Conservation (phyloP, 2,888 invertebrate species). For the Dicranocentrus wangi region DNA sequence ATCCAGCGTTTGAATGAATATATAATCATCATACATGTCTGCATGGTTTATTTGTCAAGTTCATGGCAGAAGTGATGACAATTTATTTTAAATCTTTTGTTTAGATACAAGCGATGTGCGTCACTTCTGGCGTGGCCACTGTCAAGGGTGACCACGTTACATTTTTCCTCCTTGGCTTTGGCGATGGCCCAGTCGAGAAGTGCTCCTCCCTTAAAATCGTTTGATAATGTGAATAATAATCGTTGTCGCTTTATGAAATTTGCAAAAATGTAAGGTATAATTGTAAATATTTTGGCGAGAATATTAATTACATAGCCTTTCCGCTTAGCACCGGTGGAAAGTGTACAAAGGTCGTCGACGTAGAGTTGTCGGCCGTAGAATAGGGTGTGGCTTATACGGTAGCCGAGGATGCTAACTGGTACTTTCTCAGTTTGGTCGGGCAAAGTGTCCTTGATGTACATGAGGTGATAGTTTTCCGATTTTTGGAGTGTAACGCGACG, state of each 20-base stretch:
- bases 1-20: neutral
- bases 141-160: constrained; percentile 61
- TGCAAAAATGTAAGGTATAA: too few species aligned
- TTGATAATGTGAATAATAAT: too few species aligned
- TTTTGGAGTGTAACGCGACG: constrained; percentile 31
- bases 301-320: constrained; percentile 67
- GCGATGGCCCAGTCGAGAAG: constrained; percentile 62
- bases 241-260: too few species aligned
- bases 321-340: constrained; percentile 9
- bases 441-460: constrained; percentile 61
- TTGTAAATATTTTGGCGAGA: too few species aligned
- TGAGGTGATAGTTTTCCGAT: constrained; percentile 42
- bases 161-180: constrained; percentile 58
- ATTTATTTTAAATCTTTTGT: constrained; percentile 61
- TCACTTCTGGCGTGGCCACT: constrained; percentile 59
- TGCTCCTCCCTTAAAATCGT: too few species aligned
- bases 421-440: neutral
- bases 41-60: neutral
- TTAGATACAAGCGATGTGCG: constrained; percentile 69
- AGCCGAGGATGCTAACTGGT: constrained; percentile 57
- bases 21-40: neutral
- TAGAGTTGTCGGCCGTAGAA: constrained; percentile 66
- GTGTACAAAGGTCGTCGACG: constrained; percentile 46
- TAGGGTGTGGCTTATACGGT: constrained; percentile 51
- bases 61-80: constrained; percentile 62